phyloP scores from a whole-genome alignment of 2,113 vertebrate genomes.

The Dermatemys mawii region DNA sequence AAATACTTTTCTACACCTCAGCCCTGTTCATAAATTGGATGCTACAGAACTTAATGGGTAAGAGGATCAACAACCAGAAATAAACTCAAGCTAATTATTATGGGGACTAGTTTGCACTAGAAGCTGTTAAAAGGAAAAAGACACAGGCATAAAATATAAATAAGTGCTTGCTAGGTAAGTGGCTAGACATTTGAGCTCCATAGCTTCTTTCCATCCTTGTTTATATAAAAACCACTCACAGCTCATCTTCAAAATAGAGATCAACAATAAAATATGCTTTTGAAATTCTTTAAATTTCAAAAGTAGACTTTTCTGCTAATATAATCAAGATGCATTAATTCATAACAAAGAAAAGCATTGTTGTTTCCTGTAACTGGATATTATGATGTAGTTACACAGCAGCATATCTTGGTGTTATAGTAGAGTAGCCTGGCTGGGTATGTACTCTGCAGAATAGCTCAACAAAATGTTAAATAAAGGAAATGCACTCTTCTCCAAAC shows the following conservation, averaged over 20 bases:
- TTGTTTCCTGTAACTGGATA: background rate
- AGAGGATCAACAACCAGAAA: background rate
- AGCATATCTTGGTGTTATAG: background rate
- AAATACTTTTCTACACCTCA: background rate
- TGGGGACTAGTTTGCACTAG: background rate
- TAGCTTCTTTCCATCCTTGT: background rate
- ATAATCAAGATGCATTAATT: slow-evolving; percentile 28
- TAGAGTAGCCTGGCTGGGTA: background rate
- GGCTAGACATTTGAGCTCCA: background rate
- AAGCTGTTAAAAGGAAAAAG: background rate
- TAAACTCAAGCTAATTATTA: background rate
- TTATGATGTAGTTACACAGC: background rate
- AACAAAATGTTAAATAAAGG: slow-evolving; percentile 51
- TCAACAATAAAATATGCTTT: background rate
- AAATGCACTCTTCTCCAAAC: background rate
- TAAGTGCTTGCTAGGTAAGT: background rate
- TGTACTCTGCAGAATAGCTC: slow-evolving; percentile 1
- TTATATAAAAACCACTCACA: background rate
- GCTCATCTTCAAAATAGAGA: background rate
- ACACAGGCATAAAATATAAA: background rate
- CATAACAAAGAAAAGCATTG: no score
- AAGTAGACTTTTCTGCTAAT: background rate
- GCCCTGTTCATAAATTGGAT: background rate
- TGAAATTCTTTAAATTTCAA: background rate
- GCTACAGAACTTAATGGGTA: background rate